Base-by-base conservation (phyloP, 2,888 invertebrate species). In the Mycalesis mineus region DNA sequence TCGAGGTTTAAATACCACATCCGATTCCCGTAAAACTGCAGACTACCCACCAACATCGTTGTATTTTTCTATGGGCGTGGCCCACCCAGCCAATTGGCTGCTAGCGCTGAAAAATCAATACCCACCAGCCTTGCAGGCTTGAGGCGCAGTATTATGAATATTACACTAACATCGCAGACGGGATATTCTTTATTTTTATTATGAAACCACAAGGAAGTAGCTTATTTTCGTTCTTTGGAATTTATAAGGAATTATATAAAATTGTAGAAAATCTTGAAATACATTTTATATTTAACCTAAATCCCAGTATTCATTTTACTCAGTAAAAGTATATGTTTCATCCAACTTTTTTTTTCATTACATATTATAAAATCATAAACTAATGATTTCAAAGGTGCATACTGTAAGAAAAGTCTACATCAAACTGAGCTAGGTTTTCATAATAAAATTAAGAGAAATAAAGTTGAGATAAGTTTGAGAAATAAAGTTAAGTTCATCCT, bases 61-160 rank as follows among this genome's bases (percentile, higher is more conserved):
- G 47, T 22, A 29, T 15, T 14, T 28, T n/a, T 13, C 6, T 1
- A 29, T 50, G 28, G 60, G 62, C 51, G 62, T 60, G 54, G 42
- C 29, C 7, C 5, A 5, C 7, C 28, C 11, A 39, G 22, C 55
- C 67, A 61, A 82, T 81, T 81, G 82, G 80, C 61, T 51, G 50
- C 54, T 57, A 55, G 59, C 66, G 59, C 55, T 51, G 63, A 60
- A 74, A 77, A 84, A 84, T 84, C 84, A 76, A 84, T 84, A 83
- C 15, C 39, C 36, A 65, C 36, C 22, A 9, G 11, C 3, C 48
- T 41, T 22, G 22, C 64, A 64, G 61, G 55, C 65, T 59, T 56
- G 52, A 57, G 44, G 55, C 15, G 7, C 61, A 60, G 55, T 68
- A 39, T 69, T 75, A 80, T 84, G 73, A 83, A 84, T 81, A 77